Evolutionary conservation across 2,888 invertebrate genomes (phyloP).

Genomic region (Pristionchus entomophagus): DNA sequence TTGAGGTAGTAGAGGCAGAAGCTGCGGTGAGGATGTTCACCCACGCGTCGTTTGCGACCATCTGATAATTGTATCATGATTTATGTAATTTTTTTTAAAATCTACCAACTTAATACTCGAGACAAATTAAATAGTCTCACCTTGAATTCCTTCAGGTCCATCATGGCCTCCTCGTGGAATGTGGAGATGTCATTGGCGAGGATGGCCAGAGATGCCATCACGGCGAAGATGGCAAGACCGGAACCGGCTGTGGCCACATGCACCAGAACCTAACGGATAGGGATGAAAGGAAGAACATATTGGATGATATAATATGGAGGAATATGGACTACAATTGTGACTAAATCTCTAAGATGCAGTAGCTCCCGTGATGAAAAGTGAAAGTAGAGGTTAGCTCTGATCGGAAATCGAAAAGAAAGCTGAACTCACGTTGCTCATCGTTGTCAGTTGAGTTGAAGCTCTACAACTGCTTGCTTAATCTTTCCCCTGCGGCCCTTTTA

Average conservation of each 20-base stretch:
- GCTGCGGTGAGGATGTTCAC: not conserved
- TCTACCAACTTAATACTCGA: not conserved
- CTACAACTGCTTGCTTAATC: not conserved
- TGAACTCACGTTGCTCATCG: constrained; percentile 3
- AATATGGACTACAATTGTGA: too few relatives aligned
- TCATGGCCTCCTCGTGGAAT: constrained; percentile 32
- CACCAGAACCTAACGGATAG: not conserved
- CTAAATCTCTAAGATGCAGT: not conserved
- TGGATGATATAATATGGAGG: too few relatives aligned
- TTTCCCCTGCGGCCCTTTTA: not conserved
- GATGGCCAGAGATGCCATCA: not conserved
- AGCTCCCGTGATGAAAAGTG: not conserved
- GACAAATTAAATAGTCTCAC: not conserved
- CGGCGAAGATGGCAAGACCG: constrained; percentile 4
- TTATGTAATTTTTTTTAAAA: not conserved
- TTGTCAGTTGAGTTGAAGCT: not conserved
- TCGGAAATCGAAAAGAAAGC: not conserved
- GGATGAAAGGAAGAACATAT: not conserved
- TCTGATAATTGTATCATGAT: not conserved
- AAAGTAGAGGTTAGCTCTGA: not conserved
- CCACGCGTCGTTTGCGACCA: constrained; percentile 37
- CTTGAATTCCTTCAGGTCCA: constrained; percentile 37
- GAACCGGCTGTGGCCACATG: not conserved
- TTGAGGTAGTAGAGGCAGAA: not conserved
- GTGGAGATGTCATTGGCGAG: constrained; percentile 30